Conservation (phyloP, 2,113 vertebrate genomes). For the Machaerirhynchus nigripectus region DNA sequence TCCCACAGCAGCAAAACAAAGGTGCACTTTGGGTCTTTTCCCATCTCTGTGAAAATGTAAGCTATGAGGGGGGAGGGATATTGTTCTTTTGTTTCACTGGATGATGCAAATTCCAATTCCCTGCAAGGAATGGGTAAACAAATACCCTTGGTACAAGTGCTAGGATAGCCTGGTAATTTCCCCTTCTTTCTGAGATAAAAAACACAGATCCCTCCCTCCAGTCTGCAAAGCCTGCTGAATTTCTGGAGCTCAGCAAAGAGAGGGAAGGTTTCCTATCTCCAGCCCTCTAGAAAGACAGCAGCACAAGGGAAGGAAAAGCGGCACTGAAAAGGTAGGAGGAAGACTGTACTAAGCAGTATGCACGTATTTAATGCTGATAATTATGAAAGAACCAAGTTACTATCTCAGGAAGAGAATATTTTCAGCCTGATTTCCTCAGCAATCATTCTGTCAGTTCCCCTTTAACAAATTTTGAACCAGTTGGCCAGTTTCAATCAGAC, state of each 20-base stretch:
- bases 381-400: background rate
- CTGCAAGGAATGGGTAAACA: background rate
- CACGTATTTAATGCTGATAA: background rate
- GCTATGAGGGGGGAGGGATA: rapidly evolving
- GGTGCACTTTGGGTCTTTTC: background rate
- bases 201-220: background rate
- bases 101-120: background rate
- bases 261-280: background rate
- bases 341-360: background rate
- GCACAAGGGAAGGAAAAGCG: background rate
- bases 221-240: background rate
- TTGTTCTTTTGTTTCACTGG: background rate
- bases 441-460: constrained; percentile 6
- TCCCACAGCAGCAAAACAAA: background rate
- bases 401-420: constrained; percentile 1
- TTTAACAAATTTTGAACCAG: background rate
- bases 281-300: background rate
- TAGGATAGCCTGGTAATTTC: background rate
- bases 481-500: background rate
- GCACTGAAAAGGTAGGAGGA: background rate
- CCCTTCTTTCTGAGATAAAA: background rate
- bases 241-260: background rate
- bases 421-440: constrained; percentile 14
- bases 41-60: background rate
- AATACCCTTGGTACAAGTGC: background rate